These are phyloP conservation scores for Zaprionus ornatus DNA, from an alignment of 1,140 invertebrate genomes.

Conservation along the genomic window DNA sequence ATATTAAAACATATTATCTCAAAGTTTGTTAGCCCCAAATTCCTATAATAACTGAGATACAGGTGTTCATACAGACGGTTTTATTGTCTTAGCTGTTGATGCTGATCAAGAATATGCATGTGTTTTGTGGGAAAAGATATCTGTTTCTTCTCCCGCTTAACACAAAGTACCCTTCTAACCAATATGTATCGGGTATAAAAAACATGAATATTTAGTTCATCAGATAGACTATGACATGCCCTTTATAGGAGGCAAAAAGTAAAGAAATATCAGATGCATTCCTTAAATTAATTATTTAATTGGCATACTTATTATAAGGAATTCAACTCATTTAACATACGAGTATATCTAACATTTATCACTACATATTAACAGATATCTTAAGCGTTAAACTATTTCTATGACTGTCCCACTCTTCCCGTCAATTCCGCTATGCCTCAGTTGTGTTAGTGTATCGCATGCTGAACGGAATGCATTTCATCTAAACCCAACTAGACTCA, in stretches of 20 bases:
- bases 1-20: no score
- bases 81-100: no score
- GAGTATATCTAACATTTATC: no score
- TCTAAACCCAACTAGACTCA: constrained; percentile 1
- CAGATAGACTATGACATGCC: background rate
- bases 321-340: no score
- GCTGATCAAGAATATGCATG: no score
- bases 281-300: no score
- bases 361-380: no score
- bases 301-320: no score
- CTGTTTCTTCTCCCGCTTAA: no score
- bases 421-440: background rate
- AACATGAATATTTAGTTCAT: background rate
- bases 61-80: background rate
- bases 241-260: background rate
- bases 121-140: no score
- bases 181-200: background rate
- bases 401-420: background rate
- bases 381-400: no score
- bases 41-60: background rate
- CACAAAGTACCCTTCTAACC: background rate
- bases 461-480: background rate
- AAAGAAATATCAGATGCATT: no score
- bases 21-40: background rate
- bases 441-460: background rate